phyloP scores from a whole-genome alignment of 2,797 vertebrate genomes.

The Austrolebias charrua region DNA sequence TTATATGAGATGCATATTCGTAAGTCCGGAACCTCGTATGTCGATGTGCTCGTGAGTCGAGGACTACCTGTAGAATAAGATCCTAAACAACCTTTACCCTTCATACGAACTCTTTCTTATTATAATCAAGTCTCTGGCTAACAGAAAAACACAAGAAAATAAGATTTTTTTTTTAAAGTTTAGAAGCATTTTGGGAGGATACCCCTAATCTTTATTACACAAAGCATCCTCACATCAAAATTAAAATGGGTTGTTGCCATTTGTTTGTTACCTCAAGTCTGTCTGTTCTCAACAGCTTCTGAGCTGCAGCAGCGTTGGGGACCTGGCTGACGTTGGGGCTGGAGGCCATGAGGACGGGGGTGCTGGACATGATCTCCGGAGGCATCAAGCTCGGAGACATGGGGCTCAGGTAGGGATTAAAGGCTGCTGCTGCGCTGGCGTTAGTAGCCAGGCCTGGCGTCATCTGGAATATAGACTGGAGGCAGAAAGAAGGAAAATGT shows the following conservation, averaged over 20 bases:
- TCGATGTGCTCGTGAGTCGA: no score
- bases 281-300: constrained; percentile 95
- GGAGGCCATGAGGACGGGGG: constrained; percentile 89
- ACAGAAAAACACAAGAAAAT: constrained; percentile 8
- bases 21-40: no score
- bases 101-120: no score
- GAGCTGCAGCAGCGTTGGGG: constrained; percentile 84
- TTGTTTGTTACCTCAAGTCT: constrained; percentile 89
- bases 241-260: background rate
- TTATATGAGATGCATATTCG: no score
- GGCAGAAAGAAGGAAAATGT: constrained; percentile 9
- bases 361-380: constrained; percentile 89
- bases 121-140: background rate
- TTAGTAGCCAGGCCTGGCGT: constrained; percentile 90
- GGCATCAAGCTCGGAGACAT: constrained; percentile 92
- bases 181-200: background rate
- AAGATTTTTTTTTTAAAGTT: background rate
- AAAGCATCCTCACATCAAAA: background rate
- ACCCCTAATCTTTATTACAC: constrained; percentile 8
- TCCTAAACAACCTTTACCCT: no score
- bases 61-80: no score
- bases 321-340: constrained; percentile 86
- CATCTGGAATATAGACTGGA: constrained; percentile 94
- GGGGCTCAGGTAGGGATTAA: constrained; percentile 96
- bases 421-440: constrained; percentile 88